phyloP scores from a whole-genome alignment of 2,113 vertebrate genomes.

The Parus major region DNA sequence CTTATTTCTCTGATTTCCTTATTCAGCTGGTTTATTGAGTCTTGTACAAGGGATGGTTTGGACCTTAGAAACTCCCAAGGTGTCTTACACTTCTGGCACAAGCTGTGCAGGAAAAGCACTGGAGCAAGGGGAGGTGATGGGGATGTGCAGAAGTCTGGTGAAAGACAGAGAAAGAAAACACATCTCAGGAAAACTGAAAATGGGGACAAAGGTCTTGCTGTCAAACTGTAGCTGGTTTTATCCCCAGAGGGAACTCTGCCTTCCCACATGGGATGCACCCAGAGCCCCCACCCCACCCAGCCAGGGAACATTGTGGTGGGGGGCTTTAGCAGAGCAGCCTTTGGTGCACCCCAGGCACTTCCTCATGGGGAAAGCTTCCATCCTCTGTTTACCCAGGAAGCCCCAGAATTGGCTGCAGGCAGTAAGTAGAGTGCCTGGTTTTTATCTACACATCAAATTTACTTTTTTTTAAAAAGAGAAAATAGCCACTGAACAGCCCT shows the following conservation, averaged over 20 bases:
- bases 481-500: slow-evolving; percentile 13
- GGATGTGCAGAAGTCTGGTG: not conserved
- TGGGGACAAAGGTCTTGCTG: not conserved
- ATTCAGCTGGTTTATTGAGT: not conserved
- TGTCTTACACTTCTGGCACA: not conserved
- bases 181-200: not conserved
- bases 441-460: not conserved
- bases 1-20: not conserved
- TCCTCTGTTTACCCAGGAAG: not conserved
- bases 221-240: not conserved
- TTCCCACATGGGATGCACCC: not conserved
- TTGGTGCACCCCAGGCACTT: not conserved
- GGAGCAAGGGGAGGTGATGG: not conserved
- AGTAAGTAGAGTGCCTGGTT: not conserved
- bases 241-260: fast-evolving
- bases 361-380: not conserved
- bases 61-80: not conserved
- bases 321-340: not conserved
- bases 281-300: not conserved
- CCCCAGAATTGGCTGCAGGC: not conserved
- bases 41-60: not conserved
- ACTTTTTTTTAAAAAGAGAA: not conserved
- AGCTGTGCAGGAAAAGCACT: not conserved
- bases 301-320: fast-evolving
- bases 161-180: not conserved